phyloP scores from a whole-genome alignment of 2,797 vertebrate species.

The Eremophila alpestris region DNA sequence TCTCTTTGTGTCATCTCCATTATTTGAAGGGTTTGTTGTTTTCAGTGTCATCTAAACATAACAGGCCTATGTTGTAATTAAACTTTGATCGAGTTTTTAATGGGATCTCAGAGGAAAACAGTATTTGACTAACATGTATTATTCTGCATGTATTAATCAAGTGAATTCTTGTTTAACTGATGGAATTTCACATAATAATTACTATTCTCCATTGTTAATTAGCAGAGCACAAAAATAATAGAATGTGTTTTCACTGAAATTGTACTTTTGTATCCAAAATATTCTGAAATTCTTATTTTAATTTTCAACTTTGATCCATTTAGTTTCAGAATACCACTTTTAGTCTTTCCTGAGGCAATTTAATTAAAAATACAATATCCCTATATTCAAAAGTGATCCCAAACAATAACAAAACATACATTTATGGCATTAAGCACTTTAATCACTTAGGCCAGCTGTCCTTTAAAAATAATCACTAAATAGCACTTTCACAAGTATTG shows the following conservation, averaged over 20 bases:
- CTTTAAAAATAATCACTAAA: not conserved
- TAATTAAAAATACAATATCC: not conserved
- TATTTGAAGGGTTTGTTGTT: slow-evolving; percentile 19
- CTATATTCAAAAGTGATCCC: not conserved
- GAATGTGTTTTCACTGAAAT: not conserved
- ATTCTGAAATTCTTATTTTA: not conserved
- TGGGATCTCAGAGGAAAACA: slow-evolving; percentile 59
- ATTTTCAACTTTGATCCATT: not conserved
- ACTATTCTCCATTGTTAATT: slow-evolving; percentile 20
- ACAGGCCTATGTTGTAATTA: slow-evolving; percentile 17
- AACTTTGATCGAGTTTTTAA: slow-evolving; percentile 59
- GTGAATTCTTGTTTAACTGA: slow-evolving; percentile 39
- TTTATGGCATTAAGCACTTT: not conserved
- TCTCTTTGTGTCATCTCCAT: slow-evolving; percentile 7
- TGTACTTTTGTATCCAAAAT: not conserved
- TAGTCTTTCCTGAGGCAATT: not conserved
- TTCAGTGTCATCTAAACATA: slow-evolving; percentile 26
- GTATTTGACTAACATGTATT: slow-evolving; percentile 39
- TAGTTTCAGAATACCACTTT: not conserved
- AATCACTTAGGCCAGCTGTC: not conserved
- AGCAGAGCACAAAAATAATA: not conserved
- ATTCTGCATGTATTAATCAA: slow-evolving; percentile 56
- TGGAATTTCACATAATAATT: not conserved
- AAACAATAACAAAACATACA: not conserved
- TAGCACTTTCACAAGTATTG: not conserved